These are phyloP conservation scores for Eupithecia centaureata DNA, from an alignment of 2,888 invertebrate genomes.

Conservation along the genomic window DNA sequence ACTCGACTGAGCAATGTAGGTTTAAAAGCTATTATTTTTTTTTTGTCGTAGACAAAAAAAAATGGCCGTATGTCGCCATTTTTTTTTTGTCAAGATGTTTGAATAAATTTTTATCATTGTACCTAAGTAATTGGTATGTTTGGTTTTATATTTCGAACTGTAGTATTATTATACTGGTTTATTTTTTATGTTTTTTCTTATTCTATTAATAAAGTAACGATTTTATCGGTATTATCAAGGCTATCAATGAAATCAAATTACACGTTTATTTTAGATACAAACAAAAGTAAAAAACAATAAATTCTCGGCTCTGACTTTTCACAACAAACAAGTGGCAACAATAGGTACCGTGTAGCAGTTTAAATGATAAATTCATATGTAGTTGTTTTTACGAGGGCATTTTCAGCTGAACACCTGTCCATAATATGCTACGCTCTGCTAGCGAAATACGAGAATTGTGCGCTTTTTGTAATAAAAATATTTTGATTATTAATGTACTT, in stretches of 20 bases:
- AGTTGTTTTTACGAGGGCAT: slow-evolving; percentile 75
- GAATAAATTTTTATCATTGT: too few species aligned
- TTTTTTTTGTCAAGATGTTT: too few species aligned
- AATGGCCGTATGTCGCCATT: too few species aligned
- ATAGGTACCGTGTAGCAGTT: slow-evolving; percentile 64
- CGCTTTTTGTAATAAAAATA: slow-evolving; percentile 6
- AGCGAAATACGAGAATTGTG: slow-evolving; percentile 18
- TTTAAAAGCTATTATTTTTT: too few species aligned
- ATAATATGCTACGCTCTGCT: slow-evolving; percentile 49
- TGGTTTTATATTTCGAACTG: not conserved
- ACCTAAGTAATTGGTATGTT: too few species aligned
- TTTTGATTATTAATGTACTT: not conserved
- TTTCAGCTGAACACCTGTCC: slow-evolving; percentile 68
- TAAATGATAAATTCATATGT: slow-evolving; percentile 73
- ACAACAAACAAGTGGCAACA: slow-evolving; percentile 64
- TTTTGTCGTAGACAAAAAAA: too few species aligned
- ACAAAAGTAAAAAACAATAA: slow-evolving; percentile 29
- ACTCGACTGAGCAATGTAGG: too few species aligned
- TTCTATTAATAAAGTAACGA: not conserved
- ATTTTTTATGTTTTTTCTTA: not conserved
- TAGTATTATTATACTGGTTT: not conserved
- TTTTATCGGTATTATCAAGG: not conserved
- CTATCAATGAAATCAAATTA: not conserved
- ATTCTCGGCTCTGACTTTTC: slow-evolving; percentile 45
- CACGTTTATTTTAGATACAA: slow-evolving; percentile 3